These are phyloP conservation scores for Clinocottus analis DNA, from an alignment of 2,113 vertebrate species.

Conservation along the genomic window DNA sequence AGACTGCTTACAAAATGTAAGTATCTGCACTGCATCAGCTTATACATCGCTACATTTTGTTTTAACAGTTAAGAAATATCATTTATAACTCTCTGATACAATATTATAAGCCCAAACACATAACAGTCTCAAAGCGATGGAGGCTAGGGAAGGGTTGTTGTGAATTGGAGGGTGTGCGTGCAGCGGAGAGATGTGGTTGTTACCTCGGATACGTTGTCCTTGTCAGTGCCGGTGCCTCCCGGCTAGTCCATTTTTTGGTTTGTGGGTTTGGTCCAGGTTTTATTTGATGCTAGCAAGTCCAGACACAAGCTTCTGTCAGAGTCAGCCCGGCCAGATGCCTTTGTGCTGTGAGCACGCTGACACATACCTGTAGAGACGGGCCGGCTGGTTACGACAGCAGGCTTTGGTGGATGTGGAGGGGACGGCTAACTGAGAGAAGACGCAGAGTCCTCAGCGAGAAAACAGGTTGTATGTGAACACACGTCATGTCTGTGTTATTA, in stretches of 20 bases:
- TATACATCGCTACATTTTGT: conserved; percentile 70
- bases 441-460: conserved; percentile 8
- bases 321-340: conserved; percentile 65
- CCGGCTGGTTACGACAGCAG: conserved; percentile 65
- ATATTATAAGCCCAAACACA: conserved; percentile 71
- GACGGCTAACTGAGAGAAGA: conserved; percentile 56
- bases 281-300: conserved; percentile 71
- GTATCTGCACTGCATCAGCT: conserved; percentile 82
- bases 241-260: conserved; percentile 65
- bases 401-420: conserved; percentile 48
- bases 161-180: conserved; percentile 36
- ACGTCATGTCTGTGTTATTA: conserved; percentile 9
- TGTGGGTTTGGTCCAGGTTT: conserved; percentile 63
- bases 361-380: conserved; percentile 70
- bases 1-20: conserved; percentile 77
- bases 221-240: conserved; percentile 60
- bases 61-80: conserved; percentile 69
- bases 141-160: conserved; percentile 29
- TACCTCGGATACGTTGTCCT: conserved; percentile 64
- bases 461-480: conserved; percentile 29
- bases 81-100: conserved; percentile 69
- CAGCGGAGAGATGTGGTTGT: conserved; percentile 50
- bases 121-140: conserved; percentile 52
- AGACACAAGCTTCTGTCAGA: conserved; percentile 74
- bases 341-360: conserved; percentile 65